Evolutionary conservation across 2,113 vertebrate genomes (phyloP).

Genomic region (Pseudonaja textilis): DNA sequence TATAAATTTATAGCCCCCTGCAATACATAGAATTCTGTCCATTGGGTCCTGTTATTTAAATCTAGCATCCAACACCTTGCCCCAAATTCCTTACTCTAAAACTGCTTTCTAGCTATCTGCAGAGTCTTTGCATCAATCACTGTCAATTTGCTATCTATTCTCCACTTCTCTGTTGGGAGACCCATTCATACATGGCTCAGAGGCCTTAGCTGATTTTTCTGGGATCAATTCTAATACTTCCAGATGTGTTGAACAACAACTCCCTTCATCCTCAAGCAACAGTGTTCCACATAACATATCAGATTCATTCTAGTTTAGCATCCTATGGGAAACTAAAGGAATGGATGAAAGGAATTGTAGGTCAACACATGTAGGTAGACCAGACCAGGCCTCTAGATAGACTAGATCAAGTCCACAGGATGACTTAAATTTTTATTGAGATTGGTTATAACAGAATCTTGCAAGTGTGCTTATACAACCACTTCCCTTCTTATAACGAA

Average conservation of each 20-base stretch:
- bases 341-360: not conserved
- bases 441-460: not conserved
- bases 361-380: not conserved
- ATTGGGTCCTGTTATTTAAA: not conserved
- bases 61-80: not conserved
- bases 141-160: not conserved
- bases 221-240: not conserved
- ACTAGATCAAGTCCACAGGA: not conserved
- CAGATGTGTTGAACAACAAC: not conserved
- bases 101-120: not conserved
- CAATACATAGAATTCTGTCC: not conserved
- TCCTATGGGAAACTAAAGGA: not conserved
- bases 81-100: not conserved
- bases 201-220: not conserved
- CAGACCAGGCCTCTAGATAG: not conserved
- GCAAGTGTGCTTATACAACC: not conserved
- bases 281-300: not conserved
- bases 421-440: not conserved
- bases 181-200: not conserved
- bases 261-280: not conserved
- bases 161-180: not conserved
- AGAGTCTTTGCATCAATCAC: not conserved
- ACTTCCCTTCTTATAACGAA: not conserved
- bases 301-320: not conserved
- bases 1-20: not conserved